Conservation (phyloP, 1,140 invertebrate genomes). For the Andricus grossulariae region DNA sequence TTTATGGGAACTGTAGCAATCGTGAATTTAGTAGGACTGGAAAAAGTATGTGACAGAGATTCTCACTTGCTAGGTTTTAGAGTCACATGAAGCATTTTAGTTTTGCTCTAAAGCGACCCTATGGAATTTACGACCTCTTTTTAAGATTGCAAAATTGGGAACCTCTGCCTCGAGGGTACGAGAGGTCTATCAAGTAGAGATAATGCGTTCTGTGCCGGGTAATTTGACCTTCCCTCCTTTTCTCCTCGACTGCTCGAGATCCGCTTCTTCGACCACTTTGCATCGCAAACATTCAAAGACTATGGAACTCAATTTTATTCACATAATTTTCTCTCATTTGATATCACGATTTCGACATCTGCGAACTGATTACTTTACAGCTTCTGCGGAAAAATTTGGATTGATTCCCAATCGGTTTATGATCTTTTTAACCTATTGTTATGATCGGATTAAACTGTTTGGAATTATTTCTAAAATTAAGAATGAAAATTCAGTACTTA, state of each 20-base stretch:
- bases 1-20: constrained; percentile 63
- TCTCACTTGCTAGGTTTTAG: constrained; percentile 46
- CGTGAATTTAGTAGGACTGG: constrained; percentile 58
- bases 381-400: constrained; percentile 1
- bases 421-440: too few species aligned
- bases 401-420: background rate
- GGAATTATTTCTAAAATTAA: too few species aligned
- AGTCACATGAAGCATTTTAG: too few species aligned
- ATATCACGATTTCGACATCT: background rate
- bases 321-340: constrained; percentile 47
- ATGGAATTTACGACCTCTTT: constrained; percentile 20
- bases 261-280: constrained; percentile 47
- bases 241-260: constrained; percentile 37
- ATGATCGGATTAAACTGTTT: too few species aligned
- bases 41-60: constrained; percentile 51
- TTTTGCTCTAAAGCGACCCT: background rate
- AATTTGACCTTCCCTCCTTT: constrained; percentile 63
- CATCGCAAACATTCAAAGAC: constrained; percentile 42
- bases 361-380: background rate
- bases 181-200: constrained; percentile 71
- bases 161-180: constrained; percentile 51
- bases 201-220: constrained; percentile 72
- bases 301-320: constrained; percentile 34
- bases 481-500: too few species aligned
- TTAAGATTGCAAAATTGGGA: constrained; percentile 51